These are phyloP conservation scores for Zaprionus vittiger DNA, from an alignment of 1,140 invertebrate species.

Conservation along the genomic window DNA sequence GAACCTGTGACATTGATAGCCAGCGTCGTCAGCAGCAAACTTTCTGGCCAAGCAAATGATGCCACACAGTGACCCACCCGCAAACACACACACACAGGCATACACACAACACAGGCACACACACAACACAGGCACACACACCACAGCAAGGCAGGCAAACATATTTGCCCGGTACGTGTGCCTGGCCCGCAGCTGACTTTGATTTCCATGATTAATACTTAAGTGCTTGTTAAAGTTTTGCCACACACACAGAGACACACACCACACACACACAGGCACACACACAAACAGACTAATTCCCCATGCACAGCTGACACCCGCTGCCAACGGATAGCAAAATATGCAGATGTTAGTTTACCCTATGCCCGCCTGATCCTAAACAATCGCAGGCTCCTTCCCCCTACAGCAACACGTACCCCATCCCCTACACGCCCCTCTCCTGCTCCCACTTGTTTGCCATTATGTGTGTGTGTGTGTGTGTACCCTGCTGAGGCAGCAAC, in stretches of 20 bases:
- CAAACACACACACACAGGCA: slow-evolving; percentile 23
- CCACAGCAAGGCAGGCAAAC: slow-evolving; percentile 15
- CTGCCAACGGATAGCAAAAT: slow-evolving; percentile 22
- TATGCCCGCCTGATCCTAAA: slow-evolving; percentile 55
- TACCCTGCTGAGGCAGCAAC: slow-evolving; percentile 63
- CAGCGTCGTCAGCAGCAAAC: slow-evolving; percentile 57
- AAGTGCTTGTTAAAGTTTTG: slow-evolving; percentile 80
- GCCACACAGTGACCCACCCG: slow-evolving; percentile 39
- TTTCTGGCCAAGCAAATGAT: slow-evolving; percentile 56
- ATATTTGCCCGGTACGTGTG: slow-evolving; percentile 28
- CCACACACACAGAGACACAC: slow-evolving; percentile 19
- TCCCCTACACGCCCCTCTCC: background rate
- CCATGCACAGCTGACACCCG: slow-evolving; percentile 17
- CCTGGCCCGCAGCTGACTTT: slow-evolving; percentile 60
- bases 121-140: slow-evolving; percentile 12
- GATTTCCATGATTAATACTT: slow-evolving; percentile 83
- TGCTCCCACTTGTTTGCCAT: slow-evolving; percentile 13
- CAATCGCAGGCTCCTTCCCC: slow-evolving; percentile 40
- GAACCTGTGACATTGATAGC: slow-evolving; percentile 72
- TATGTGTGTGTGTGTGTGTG: slow-evolving; percentile 2
- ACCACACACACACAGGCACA: background rate
- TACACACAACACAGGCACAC: background rate
- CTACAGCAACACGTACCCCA: too few species aligned
- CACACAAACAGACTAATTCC: background rate
- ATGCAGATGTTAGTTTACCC: slow-evolving; percentile 65